Base-by-base conservation (phyloP, 1,140 invertebrate species). In the Varroa destructor region DNA sequence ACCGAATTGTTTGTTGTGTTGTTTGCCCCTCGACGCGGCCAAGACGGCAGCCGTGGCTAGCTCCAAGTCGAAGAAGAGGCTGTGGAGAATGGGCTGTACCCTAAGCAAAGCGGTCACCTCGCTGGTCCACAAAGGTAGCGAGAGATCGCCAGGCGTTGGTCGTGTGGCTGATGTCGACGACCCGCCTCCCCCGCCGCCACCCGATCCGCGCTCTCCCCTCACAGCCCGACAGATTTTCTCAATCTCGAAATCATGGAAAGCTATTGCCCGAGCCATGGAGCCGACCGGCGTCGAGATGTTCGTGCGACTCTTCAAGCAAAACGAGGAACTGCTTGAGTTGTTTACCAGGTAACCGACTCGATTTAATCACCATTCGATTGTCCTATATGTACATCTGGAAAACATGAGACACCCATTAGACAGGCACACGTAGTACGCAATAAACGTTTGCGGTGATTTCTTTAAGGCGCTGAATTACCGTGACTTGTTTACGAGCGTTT, bases 221-320 rank as follows among this genome's bases (percentile, higher is more conserved):
- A 90, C 87, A 0, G 88, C 88, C 3, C 87, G 87, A 77, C 89
- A 93, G 82, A 90, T 88, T 79, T 92, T 89, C 79, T 87, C 84
- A 73, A 89, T 93, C 81, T 83, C 89, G 55, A 89, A 89, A 1
- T 90, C 88, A 12, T 93, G 90, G 90, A 91, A 90, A 78, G 89
- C 87, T 3, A 91, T 92, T 74, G 86, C 86, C 58, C 84, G 89
- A 74, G 89, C 89, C 0, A 88, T 92, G 84, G 88, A 90, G 79
- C 85, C 87, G 14, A 92, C 90, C 43, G 90, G 90, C 25, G 85
- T 93, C 74, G 86, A 85, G 79, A 93, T 93, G 90, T 91, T 93
- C 80, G 83, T 91, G 84, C 93, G 90, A 79, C 82, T 94, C 74
- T 94, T 94, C 79, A 89, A 94, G 79, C 88, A 90, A 73, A 88